phyloP scores from a whole-genome alignment of 2,797 vertebrate genomes.

The Enteromius paludinosus region DNA sequence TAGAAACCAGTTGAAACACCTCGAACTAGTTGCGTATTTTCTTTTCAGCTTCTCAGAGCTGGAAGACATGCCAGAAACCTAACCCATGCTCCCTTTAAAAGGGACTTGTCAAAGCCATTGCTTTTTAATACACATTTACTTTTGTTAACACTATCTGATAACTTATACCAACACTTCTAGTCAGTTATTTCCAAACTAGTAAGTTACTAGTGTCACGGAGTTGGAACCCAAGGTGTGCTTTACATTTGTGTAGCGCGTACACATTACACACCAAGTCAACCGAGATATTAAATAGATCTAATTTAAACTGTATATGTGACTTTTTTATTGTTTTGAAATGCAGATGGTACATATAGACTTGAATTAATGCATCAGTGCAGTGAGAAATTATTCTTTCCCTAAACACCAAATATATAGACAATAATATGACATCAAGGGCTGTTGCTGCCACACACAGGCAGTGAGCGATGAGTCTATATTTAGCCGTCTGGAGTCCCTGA shows the following conservation, averaged over 20 bases:
- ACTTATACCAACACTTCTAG: too few relatives aligned
- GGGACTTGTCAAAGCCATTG: too few relatives aligned
- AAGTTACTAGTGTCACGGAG: too few relatives aligned
- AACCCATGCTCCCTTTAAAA: too few relatives aligned
- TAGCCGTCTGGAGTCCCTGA: conserved; percentile 58
- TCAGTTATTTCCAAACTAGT: too few relatives aligned
- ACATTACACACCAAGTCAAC: not conserved
- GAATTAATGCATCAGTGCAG: not conserved
- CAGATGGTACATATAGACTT: not conserved
- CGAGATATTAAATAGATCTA: not conserved
- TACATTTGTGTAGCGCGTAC: not conserved
- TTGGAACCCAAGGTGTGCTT: too few relatives aligned
- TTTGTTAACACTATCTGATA: too few relatives aligned
- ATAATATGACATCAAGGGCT: not conserved
- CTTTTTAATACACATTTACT: too few relatives aligned
- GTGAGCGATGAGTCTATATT: conserved; percentile 50
- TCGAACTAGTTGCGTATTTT: too few relatives aligned
- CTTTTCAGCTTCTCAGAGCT: too few relatives aligned
- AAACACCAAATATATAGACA: conserved; percentile 1
- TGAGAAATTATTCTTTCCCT: not conserved
- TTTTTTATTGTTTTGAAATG: not conserved
- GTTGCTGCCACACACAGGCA: not conserved
- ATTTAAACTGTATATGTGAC: not conserved
- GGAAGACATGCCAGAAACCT: too few relatives aligned
- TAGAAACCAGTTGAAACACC: too few relatives aligned